Percentiles rank a stretch among this genome's conserved stretches.
Evolutionary conservation across 2,797 vertebrate species (phyloP).

Genomic region (Karalla daura): DNA sequence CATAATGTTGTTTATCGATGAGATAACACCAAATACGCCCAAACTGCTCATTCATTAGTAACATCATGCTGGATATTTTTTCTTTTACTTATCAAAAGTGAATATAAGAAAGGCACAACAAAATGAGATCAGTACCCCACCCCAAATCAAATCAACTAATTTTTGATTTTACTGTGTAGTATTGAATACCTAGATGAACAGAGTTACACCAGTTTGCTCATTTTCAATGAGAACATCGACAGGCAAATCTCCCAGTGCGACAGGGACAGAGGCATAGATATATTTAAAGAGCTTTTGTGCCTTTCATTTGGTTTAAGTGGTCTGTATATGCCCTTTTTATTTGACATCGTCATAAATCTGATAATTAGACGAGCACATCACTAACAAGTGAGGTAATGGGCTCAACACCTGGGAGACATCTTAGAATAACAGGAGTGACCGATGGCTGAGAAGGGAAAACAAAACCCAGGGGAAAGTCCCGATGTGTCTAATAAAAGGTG

Average conservation of each 20-base stretch:
- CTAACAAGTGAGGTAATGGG: slow-evolving; percentile 63
- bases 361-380: slow-evolving; percentile 70
- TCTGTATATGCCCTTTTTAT: slow-evolving; percentile 80
- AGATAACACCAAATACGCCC: slow-evolving; percentile 58
- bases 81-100: slow-evolving; percentile 72
- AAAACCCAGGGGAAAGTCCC: slow-evolving; percentile 26
- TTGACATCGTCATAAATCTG: slow-evolving; percentile 87
- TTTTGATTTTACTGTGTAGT: slow-evolving; percentile 11
- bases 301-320: slow-evolving; percentile 82
- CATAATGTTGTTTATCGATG: slow-evolving; percentile 56
- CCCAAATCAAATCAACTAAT: slow-evolving; percentile 57
- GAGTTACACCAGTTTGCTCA: slow-evolving; percentile 55
- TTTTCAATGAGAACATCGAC: slow-evolving; percentile 64
- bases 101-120: slow-evolving; percentile 81
- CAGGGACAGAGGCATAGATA: slow-evolving; percentile 70
- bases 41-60: slow-evolving; percentile 59
- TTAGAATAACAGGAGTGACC: slow-evolving; percentile 47
- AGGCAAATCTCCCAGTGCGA: slow-evolving; percentile 63
- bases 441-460: slow-evolving; percentile 17
- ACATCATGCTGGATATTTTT: slow-evolving; percentile 69
- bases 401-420: slow-evolving; percentile 66
- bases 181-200: slow-evolving; percentile 46
- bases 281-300: slow-evolving; percentile 80
- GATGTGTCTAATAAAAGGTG: slow-evolving; percentile 54
- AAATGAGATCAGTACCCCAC: slow-evolving; percentile 68